Conservation (phyloP, 2,888 invertebrate species). For the Chrysolina haemoptera region DNA sequence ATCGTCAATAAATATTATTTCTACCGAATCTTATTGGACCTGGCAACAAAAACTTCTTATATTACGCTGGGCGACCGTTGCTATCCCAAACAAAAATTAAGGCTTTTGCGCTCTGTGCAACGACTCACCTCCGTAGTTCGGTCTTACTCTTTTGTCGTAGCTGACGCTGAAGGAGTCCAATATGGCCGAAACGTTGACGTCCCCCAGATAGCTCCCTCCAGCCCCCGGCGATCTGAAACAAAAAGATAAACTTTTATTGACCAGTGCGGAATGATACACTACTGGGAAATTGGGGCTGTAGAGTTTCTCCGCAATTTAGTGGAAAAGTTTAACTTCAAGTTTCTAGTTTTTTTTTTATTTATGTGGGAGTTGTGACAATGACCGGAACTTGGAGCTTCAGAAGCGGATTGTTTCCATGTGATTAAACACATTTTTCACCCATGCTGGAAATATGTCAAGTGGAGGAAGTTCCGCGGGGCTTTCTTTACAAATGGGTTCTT, state of each 20-base stretch:
- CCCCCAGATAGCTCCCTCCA: conserved; percentile 89
- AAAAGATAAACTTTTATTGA: conserved; percentile 10
- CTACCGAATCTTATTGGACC: conserved; percentile 7
- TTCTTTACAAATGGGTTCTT: neutral
- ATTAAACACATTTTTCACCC: conserved; percentile 18
- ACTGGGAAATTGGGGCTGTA: conserved; percentile 5
- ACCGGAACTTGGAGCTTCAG: conserved; percentile 3
- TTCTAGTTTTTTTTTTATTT: neutral
- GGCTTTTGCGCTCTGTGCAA: conserved; percentile 42
- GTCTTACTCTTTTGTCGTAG: conserved; percentile 99
- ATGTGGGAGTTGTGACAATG: conserved; percentile 8
- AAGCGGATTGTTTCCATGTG: neutral
- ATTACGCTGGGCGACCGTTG: conserved; percentile 35
- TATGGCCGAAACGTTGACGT: conserved; percentile 95
- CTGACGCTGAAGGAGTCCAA: conserved; percentile 96
- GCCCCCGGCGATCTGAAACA: conserved; percentile 76
- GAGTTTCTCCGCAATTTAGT: conserved; percentile 10
- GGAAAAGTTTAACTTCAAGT: conserved; percentile 2
- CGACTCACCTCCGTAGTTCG: conserved; percentile 96
- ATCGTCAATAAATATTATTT: neutral
- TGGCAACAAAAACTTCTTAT: conserved; percentile 25
- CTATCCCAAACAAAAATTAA: conserved; percentile 7
- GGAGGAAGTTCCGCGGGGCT: neutral
- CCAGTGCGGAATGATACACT: neutral
- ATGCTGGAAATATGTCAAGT: conserved; percentile 5